Conservation (phyloP, 1,140 invertebrate genomes). For the Drosophila tsacasi region DNA sequence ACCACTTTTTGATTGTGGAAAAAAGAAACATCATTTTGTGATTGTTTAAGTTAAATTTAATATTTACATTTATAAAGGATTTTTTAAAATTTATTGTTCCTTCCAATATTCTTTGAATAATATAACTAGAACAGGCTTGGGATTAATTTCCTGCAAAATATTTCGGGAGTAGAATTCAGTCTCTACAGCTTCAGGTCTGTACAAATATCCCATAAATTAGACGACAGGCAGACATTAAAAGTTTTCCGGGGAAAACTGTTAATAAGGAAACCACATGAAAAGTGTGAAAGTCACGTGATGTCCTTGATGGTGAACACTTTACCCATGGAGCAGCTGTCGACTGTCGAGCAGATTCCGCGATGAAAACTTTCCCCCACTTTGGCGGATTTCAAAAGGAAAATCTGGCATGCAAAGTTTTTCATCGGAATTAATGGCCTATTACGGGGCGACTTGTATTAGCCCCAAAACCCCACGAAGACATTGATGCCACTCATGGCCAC, state of each 20-base stretch:
- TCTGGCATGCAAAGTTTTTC: slow-evolving; percentile 50
- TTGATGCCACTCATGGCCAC: slow-evolving; percentile 60
- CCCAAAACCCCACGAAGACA: slow-evolving; percentile 31
- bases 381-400: slow-evolving; percentile 12
- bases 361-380: slow-evolving; percentile 16
- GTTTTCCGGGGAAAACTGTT: not conserved
- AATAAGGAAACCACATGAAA: slow-evolving; percentile 10
- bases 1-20: slow-evolving; percentile 4
- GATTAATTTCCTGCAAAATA: not conserved
- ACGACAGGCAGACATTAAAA: slow-evolving; percentile 9
- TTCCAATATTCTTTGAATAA: not conserved
- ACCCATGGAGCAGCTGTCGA: slow-evolving; percentile 7
- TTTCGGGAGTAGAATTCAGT: not conserved
- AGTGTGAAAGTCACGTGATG: slow-evolving; percentile 36
- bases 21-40: not conserved
- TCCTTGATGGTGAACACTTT: slow-evolving; percentile 38
- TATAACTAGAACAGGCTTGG: not conserved
- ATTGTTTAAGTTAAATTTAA: not conserved
- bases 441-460: slow-evolving; percentile 35
- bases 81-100: too few species aligned
- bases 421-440: slow-evolving; percentile 60
- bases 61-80: too few species aligned
- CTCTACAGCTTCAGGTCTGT: too few species aligned
- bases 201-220: not conserved
- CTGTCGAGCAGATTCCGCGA: slow-evolving; percentile 3